Conservation (phyloP, 2,888 invertebrate genomes). For the Abrostola triplasia region DNA sequence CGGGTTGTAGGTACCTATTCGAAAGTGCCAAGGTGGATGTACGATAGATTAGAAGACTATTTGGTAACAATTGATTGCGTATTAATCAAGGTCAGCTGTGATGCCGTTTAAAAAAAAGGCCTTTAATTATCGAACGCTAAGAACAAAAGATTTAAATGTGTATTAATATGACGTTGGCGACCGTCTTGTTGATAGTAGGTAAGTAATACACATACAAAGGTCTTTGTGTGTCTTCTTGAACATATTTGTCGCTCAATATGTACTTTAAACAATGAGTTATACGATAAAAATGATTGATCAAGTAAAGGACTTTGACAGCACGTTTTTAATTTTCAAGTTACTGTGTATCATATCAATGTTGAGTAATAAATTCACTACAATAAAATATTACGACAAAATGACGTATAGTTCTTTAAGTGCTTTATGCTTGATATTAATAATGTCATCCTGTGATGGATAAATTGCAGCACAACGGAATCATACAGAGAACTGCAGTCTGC, state of each 20-base stretch:
- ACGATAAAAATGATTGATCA: slow-evolving; percentile 26
- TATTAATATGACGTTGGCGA: slow-evolving; percentile 11
- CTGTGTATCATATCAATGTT: too few relatives aligned
- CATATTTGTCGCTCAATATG: slow-evolving; percentile 6
- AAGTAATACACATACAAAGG: slow-evolving; percentile 14
- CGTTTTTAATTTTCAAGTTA: too few relatives aligned
- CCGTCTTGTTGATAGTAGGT: slow-evolving; percentile 5
- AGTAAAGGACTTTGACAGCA: slow-evolving; percentile 4
- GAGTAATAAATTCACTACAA: too few relatives aligned
- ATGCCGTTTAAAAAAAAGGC: neutral
- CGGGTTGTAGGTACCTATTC: slow-evolving; percentile 14
- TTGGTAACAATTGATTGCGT: too few relatives aligned
- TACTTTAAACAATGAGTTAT: slow-evolving; percentile 18
- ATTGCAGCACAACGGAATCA: neutral
- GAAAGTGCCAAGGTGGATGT: slow-evolving; percentile 11
- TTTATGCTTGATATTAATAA: neutral
- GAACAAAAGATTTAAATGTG: slow-evolving; percentile 18
- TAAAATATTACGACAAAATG: too few relatives aligned
- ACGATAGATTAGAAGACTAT: too few relatives aligned
- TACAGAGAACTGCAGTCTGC: neutral
- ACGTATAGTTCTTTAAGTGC: too few relatives aligned
- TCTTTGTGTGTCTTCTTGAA: slow-evolving; percentile 23
- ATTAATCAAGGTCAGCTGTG: too few relatives aligned
- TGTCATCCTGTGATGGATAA: neutral
- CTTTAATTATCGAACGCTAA: slow-evolving; percentile 5